Evolutionary conservation across 2,888 invertebrate genomes (phyloP), one percentile per base, ranked within the genome.

Genomic region (Drosophila monieri): DNA sequence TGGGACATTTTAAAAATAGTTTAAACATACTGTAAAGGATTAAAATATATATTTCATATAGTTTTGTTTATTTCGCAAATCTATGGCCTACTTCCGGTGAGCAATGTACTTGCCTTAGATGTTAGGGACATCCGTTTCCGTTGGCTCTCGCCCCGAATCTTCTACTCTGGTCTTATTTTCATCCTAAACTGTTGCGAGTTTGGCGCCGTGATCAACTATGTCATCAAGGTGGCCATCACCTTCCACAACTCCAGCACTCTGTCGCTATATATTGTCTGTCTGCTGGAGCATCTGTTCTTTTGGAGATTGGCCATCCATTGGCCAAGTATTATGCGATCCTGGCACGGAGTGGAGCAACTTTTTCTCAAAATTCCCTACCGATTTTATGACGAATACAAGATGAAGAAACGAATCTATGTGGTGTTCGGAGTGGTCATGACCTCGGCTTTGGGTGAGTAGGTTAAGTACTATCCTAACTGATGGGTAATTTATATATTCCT

Each of bases 231-330:
- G 30, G 89, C 89, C 14, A 37, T 90, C 3, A 88, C 65, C 47
- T 88, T 91, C 53, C 86, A 90, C 56, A 77, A 80, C 1, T 80
- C 90, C 14, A 90, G 89, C 56, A 54, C 81, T 1, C 49, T 91
- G 23, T 80, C 88, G 0, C 74, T 91, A 8, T 90, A 79, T 56
- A 58, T 74, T n/a, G 85, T 88, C 8, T 90, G 90, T 27, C 53
- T 91, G 55, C 44, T 89, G 76, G 90, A 88, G 58, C 91, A 88
- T 25, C 41, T 90, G 6, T 86, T 75, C 73, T 85, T 90, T 46
- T 90, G 91, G 91, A 79, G 86, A 54, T 65, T 92, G 74, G 91
- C 91, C 9, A 74, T 68, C n/a, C 88, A 87, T 25, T 91, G 92
- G 92, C 89, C 88, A 23, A 64, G 61, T 12, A 81, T 91, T 5